Conservation (phyloP, 2,888 invertebrate species). For the Cerastoderma edule region DNA sequence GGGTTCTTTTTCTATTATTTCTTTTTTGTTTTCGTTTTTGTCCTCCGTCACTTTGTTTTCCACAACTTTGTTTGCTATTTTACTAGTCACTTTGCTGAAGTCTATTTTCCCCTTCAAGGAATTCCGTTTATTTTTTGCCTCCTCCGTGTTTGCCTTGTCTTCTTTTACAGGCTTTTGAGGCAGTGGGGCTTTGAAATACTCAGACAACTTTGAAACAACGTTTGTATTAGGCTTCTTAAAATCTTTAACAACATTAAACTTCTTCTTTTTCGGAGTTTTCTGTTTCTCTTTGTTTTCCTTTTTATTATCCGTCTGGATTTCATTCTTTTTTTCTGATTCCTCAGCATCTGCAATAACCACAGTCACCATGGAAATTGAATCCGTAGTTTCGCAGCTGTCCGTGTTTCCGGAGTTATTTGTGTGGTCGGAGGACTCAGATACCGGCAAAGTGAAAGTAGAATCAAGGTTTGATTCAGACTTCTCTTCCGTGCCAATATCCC, state of each 20-base stretch:
- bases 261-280: slow-evolving; percentile 55
- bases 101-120: slow-evolving; percentile 53
- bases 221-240: slow-evolving; percentile 76
- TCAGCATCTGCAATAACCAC: slow-evolving; percentile 59
- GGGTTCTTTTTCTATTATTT: slow-evolving; percentile 70
- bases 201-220: slow-evolving; percentile 73
- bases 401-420: slow-evolving; percentile 12
- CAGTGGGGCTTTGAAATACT: slow-evolving; percentile 74
- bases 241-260: slow-evolving; percentile 61
- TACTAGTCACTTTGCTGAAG: slow-evolving; percentile 61
- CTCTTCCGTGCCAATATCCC: slow-evolving; percentile 3
- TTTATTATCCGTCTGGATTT: slow-evolving; percentile 51
- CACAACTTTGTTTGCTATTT: slow-evolving; percentile 54
- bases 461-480: slow-evolving; percentile 24
- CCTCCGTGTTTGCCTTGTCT: slow-evolving; percentile 66
- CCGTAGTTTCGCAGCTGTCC: slow-evolving; percentile 37
- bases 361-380: slow-evolving; percentile 43
- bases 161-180: slow-evolving; percentile 70
- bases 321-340: slow-evolving; percentile 35
- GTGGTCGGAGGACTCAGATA: not conserved
- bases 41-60: slow-evolving; percentile 55
- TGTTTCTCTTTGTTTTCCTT: slow-evolving; percentile 61
- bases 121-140: slow-evolving; percentile 68
- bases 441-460: slow-evolving; percentile 42
- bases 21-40: slow-evolving; percentile 51